Conservation (phyloP, 92 coral and sea anemone species). For the Epizoanthus illoricatus region DNA sequence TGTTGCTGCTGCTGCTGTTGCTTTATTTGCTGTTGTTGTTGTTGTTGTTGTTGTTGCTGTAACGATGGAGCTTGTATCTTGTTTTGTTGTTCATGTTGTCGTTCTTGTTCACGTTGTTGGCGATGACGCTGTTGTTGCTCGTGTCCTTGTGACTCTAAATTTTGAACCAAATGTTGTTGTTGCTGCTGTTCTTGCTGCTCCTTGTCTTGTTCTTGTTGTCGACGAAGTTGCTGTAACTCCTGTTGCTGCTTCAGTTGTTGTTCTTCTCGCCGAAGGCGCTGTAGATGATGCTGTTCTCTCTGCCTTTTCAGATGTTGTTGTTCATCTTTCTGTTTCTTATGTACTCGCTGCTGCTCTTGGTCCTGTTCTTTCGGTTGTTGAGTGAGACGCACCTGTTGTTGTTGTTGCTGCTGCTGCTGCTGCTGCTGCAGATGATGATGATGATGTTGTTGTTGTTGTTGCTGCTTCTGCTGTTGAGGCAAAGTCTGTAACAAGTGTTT, state of each 20-base stretch:
- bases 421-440: not conserved
- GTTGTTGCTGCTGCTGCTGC: not conserved
- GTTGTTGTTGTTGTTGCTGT: not conserved
- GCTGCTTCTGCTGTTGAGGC: not conserved
- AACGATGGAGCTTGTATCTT: not conserved
- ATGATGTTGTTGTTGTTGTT: not conserved
- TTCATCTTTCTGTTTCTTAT: slow-evolving; percentile 16
- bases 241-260: slow-evolving; percentile 33
- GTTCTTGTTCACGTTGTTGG: not conserved
- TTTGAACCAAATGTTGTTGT: not conserved
- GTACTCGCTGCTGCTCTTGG: slow-evolving; percentile 18
- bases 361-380: slow-evolving; percentile 28
- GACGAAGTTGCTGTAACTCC: slow-evolving; percentile 25
- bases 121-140: not conserved
- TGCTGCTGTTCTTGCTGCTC: not conserved
- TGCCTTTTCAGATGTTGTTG: slow-evolving; percentile 25
- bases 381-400: not conserved
- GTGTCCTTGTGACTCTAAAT: not conserved
- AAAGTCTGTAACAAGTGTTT: slow-evolving; percentile 18
- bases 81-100: not conserved
- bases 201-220: slow-evolving; percentile 2
- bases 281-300: slow-evolving; percentile 36
- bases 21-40: not conserved
- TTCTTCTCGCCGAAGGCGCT: slow-evolving; percentile 39
- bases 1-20: slow-evolving; percentile 1